These are phyloP conservation scores for Galerucella nymphaeae DNA, from an alignment of 2,888 invertebrate genomes.

Conservation along the genomic window DNA sequence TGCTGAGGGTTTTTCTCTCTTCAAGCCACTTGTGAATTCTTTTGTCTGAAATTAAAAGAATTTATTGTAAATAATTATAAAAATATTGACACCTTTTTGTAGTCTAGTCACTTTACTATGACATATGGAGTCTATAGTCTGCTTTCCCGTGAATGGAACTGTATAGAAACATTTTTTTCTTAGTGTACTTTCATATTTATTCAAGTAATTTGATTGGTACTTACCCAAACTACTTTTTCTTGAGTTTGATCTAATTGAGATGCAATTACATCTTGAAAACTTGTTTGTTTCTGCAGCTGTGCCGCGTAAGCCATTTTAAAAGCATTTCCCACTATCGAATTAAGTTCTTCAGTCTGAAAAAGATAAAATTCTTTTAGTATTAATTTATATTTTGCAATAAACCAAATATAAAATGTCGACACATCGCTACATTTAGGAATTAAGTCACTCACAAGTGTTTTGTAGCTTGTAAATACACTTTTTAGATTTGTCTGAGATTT, in stretches of 20 bases:
- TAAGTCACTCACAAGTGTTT: background rate
- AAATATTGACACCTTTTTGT: no score
- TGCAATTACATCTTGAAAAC: slow-evolving; percentile 77
- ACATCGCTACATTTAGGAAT: background rate
- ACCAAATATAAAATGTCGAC: background rate
- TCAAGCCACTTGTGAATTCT: slow-evolving; percentile 60
- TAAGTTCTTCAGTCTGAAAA: slow-evolving; percentile 86
- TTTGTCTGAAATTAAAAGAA: slow-evolving; percentile 56
- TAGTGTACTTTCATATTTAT: background rate
- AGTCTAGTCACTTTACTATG: no score
- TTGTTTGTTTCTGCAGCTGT: slow-evolving; percentile 78
- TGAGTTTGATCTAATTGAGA: slow-evolving; percentile 65
- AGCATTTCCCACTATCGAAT: slow-evolving; percentile 89
- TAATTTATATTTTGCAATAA: background rate
- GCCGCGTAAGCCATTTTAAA: slow-evolving; percentile 92
- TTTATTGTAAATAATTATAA: no score
- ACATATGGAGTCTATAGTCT: no score
- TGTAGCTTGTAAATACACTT: background rate
- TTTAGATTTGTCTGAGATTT: background rate
- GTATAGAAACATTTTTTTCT: no score
- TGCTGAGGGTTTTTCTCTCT: slow-evolving; percentile 58
- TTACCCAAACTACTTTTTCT: slow-evolving; percentile 68
- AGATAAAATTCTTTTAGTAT: slow-evolving; percentile 31
- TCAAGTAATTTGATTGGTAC: slow-evolving; percentile 26
- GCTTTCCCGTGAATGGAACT: background rate